A percentile compares a stretch with the other conserved stretches of the same genome.
These are phyloP conservation scores for Phrynosoma blainvillii DNA, from an alignment of 2,113 vertebrate genomes.

Conservation along the genomic window DNA sequence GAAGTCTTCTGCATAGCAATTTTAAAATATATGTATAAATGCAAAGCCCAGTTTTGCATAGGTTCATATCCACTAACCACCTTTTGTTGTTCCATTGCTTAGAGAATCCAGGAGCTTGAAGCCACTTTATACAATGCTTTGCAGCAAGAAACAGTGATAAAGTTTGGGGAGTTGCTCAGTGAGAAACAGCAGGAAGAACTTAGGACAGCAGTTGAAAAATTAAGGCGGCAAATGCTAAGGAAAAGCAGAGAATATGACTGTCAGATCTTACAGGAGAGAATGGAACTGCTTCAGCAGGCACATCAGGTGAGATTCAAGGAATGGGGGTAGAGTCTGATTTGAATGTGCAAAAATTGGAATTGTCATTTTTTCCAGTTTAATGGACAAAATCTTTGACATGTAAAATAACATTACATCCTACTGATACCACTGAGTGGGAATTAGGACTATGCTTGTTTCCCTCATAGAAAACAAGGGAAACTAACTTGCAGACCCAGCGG, in stretches of 20 bases:
- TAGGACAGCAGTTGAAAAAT: conserved; percentile 92
- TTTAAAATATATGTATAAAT: conserved; percentile 6
- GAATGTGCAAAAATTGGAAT: background rate
- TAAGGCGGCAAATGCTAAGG: conserved; percentile 95
- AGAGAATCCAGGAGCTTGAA: conserved; percentile 99
- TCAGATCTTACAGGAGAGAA: conserved; percentile 96
- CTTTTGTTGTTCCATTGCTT: conserved; percentile 70
- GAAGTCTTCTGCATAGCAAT: background rate
- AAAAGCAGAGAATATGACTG: conserved; percentile 98
- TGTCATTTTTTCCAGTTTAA: background rate
- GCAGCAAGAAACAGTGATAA: conserved; percentile 97
- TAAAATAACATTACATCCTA: background rate
- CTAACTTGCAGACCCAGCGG: too few relatives aligned
- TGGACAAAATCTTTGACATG: background rate
- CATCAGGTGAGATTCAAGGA: conserved; percentile 84
- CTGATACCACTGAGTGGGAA: background rate
- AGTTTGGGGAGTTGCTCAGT: conserved; percentile 91
- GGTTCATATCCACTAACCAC: conserved; percentile 52
- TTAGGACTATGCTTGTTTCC: background rate
- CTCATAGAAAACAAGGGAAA: too few relatives aligned
- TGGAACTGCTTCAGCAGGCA: conserved; percentile 97
- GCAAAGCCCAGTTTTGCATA: conserved; percentile 36
- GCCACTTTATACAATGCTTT: conserved; percentile 98
- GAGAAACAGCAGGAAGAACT: conserved; percentile 95
- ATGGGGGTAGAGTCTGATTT: background rate